A percentile compares a stretch with the other conserved stretches of the same genome.
phyloP scores from a whole-genome alignment of 2,113 vertebrate genomes.

The Numenius arquata region DNA sequence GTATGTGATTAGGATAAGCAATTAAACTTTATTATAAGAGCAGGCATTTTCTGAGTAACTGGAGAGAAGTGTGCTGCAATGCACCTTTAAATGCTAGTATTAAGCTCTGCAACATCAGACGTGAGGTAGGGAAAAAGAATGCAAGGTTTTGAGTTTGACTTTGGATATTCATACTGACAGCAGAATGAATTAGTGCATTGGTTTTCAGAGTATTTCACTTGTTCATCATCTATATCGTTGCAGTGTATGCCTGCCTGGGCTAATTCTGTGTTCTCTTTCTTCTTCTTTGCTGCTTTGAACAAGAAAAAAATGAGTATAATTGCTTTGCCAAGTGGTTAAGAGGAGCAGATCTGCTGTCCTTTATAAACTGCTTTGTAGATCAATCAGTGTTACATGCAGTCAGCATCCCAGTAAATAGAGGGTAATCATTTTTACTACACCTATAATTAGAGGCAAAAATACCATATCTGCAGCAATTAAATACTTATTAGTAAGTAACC shows the following conservation, averaged over 20 bases:
- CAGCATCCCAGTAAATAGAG: not conserved
- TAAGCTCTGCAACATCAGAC: not conserved
- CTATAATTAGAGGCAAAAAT: not conserved
- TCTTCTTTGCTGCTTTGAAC: not conserved
- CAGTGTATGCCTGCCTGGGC: not conserved
- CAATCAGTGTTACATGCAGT: not conserved
- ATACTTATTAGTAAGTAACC: not conserved
- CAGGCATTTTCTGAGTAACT: not conserved
- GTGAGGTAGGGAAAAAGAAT: not conserved
- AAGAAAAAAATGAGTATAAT: not conserved
- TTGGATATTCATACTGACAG: not conserved
- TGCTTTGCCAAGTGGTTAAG: not conserved
- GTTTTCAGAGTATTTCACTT: not conserved
- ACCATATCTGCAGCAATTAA: not conserved
- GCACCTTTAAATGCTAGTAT: not conserved
- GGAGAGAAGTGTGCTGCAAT: not conserved
- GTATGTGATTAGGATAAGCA: not conserved
- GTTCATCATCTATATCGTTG: not conserved
- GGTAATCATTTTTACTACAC: not conserved
- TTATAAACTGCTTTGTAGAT: not conserved
- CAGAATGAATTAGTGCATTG: not conserved
- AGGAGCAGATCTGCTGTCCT: not conserved
- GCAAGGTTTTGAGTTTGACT: not conserved
- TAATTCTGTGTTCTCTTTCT: not conserved
- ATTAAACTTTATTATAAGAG: not conserved